phyloP scores from a whole-genome alignment of 2,113 vertebrate species.

The Dromiciops gliroides region DNA sequence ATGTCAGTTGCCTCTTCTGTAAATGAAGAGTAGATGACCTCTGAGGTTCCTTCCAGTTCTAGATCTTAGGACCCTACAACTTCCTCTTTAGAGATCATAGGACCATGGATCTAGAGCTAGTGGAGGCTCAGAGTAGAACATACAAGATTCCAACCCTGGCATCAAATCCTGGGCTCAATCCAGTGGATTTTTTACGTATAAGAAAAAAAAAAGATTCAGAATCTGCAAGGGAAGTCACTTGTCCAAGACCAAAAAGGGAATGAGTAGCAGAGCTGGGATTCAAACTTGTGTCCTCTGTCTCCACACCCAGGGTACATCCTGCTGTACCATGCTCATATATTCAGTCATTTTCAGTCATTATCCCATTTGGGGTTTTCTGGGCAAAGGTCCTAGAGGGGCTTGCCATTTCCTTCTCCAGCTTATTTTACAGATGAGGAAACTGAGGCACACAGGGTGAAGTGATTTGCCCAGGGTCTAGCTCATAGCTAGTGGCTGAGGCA shows the following conservation, averaged over 20 bases:
- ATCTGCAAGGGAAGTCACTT: neutral
- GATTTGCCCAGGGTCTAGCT: neutral
- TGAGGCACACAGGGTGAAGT: neutral
- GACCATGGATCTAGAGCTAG: neutral
- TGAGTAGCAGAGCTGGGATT: neutral
- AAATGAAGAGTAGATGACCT: neutral
- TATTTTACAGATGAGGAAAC: neutral
- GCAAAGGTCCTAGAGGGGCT: neutral
- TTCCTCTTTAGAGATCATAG: neutral
- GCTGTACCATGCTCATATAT: neutral
- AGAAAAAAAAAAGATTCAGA: neutral
- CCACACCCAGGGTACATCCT: neutral
- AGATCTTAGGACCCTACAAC: neutral
- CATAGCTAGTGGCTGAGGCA: neutral
- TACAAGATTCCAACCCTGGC: neutral
- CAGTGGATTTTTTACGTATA: neutral
- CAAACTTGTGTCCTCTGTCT: neutral
- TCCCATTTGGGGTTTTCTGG: neutral
- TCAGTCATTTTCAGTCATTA: neutral
- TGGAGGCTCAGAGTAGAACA: neutral
- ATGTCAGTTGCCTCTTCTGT: neutral
- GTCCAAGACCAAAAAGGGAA: neutral
- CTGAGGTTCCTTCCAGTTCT: neutral
- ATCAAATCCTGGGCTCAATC: neutral
- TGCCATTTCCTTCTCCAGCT: neutral